Percentiles rank a stretch among this genome's conserved stretches.
Conservation (phyloP, 2,888 invertebrate genomes). For the Philopedon plagiatum region DNA sequence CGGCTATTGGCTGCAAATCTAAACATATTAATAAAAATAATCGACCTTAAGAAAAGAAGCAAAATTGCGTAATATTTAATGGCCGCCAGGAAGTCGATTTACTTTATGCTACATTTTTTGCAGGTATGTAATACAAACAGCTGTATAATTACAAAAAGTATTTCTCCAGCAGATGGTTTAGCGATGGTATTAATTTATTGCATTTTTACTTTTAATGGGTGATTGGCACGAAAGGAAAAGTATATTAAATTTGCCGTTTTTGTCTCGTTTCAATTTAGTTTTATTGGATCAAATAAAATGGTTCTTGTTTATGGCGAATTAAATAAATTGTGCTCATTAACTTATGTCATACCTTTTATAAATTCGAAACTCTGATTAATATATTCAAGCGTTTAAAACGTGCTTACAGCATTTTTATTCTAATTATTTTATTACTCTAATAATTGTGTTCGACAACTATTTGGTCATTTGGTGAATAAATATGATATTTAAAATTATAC, state of each 20-base stretch:
- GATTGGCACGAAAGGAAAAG: constrained; percentile 25
- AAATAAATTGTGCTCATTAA: background rate
- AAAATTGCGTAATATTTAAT: constrained; percentile 2
- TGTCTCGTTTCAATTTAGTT: background rate
- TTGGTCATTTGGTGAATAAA: too few relatives aligned
- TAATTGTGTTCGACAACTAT: too few relatives aligned
- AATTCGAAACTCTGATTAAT: too few relatives aligned
- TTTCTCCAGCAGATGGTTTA: constrained; percentile 3
- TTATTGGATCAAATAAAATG: background rate
- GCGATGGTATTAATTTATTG: constrained; percentile 16
- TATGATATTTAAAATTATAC: too few relatives aligned
- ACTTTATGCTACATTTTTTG: background rate
- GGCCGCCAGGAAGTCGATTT: background rate
- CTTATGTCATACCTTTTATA: background rate
- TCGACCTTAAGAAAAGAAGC: background rate
- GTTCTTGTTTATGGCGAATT: background rate
- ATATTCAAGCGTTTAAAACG: too few relatives aligned
- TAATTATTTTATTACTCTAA: too few relatives aligned
- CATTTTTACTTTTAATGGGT: constrained; percentile 24
- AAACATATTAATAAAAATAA: constrained; percentile 7
- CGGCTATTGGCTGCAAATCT: background rate
- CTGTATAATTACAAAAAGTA: constrained; percentile 5
- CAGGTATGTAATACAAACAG: constrained; percentile 3
- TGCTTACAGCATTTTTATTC: too few relatives aligned
- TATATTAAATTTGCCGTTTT: background rate